Evolutionary conservation across 2,113 vertebrate species (phyloP).

Genomic region (Eulemur rufifrons): DNA sequence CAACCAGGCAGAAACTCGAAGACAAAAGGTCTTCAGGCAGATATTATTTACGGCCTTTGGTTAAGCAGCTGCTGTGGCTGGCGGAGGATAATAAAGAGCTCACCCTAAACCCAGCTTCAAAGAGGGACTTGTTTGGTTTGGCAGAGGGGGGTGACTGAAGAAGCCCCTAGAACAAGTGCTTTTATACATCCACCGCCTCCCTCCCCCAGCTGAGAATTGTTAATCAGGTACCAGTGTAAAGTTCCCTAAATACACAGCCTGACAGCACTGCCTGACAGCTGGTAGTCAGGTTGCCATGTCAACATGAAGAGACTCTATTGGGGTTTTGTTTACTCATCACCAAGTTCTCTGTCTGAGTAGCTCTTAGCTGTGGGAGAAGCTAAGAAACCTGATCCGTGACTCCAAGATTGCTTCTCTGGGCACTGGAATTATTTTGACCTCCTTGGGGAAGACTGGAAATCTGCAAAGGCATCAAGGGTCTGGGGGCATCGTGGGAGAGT

Average conservation of each 20-base stretch:
- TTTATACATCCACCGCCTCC: neutral
- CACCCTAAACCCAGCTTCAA: constrained; percentile 7
- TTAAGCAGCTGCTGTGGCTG: constrained; percentile 10
- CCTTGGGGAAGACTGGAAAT: neutral
- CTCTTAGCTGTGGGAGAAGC: neutral
- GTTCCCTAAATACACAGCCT: neutral
- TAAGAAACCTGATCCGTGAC: neutral
- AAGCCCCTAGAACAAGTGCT: neutral
- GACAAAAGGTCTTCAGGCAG: constrained; percentile 44
- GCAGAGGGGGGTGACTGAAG: neutral
- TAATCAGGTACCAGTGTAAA: constrained; percentile 23
- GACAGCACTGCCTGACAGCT: constrained; percentile 40
- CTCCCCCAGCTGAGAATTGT: neutral
- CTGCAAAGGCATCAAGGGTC: neutral
- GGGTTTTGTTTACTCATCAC: constrained; percentile 34
- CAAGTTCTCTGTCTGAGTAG: constrained; percentile 16
- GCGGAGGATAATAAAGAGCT: neutral
- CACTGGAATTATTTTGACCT: neutral
- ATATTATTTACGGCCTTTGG: neutral
- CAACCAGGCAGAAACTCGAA: constrained; percentile 49
- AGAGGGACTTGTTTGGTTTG: neutral
- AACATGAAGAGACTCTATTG: constrained; percentile 58
- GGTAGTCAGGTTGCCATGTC: constrained; percentile 69
- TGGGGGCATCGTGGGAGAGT: rapidly evolving
- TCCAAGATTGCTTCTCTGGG: neutral